Evolutionary conservation across 2,797 vertebrate species (phyloP).

Genomic region (Hipposideros larvatus): DNA sequence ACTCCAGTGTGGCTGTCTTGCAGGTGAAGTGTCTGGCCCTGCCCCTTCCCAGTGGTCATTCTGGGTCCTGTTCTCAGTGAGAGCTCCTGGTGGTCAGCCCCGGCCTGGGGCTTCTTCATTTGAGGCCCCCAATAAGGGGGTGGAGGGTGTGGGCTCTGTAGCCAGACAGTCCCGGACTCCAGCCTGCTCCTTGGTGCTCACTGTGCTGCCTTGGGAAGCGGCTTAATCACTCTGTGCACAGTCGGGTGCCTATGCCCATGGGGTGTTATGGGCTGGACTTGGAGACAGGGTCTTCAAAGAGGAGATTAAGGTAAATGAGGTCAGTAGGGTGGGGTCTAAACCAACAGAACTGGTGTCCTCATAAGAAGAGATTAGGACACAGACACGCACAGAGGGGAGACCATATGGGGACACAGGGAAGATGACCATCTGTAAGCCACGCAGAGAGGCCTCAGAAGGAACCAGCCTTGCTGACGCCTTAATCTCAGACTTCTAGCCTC

Average conservation of each 20-base stretch:
- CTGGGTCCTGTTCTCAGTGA: background rate
- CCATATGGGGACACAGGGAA: background rate
- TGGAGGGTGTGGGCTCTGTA: accelerated
- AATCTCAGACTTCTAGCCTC: background rate
- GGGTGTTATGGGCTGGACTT: background rate
- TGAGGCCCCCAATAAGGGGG: background rate
- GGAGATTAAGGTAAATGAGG: background rate
- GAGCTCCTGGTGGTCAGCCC: background rate
- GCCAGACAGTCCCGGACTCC: accelerated
- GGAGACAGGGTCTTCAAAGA: background rate
- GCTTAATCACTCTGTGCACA: background rate
- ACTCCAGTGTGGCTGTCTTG: accelerated
- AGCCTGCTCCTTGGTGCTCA: background rate
- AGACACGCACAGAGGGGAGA: background rate
- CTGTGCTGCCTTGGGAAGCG: background rate
- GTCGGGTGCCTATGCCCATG: background rate
- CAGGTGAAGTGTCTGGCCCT: accelerated
- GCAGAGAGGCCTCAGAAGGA: background rate
- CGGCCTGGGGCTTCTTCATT: background rate
- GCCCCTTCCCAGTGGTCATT: background rate
- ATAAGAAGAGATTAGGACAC: background rate
- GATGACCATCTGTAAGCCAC: accelerated
- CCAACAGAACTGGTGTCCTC: background rate
- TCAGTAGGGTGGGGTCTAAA: background rate
- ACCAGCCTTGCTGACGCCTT: background rate